Base-by-base conservation (phyloP, 2,888 invertebrate species). In the Drosophila villosipedis region DNA sequence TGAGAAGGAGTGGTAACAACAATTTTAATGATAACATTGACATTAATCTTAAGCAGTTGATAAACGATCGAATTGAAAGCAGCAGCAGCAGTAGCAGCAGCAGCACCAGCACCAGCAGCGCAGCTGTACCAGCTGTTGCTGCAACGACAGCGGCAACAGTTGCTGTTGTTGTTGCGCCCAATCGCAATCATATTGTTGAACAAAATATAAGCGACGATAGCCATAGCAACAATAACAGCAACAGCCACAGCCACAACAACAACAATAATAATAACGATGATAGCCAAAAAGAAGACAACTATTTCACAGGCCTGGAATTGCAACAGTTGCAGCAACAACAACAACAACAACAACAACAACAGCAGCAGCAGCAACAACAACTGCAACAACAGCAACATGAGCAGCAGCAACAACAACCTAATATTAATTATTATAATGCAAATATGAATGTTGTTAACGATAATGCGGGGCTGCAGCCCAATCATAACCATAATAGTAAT, bases 1-100 rank as follows among this genome's bases (percentile, higher is more conserved):
- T 55, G 49, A 58, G 50, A 22, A 12, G 59, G 39, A 53, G 39
- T 50, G 61, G 52, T 53, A 52, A 67, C 61, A 72, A 33, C 47
- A 61, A 33, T 60, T 79, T 83, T 73, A 81, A 89, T 82, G 82
- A 82, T 65, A 80, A 75, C 84, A 88, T 90, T 91, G 91, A 91
- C 91, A 92, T 90, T 91, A 91, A 90, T 90, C 83, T 91, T 90
- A 91, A 92, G 88, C 77, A 89, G 78, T 78, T 90, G 77, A 68
- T 55, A 82, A 82, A 76, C 75, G 89, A 88, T 86, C 90, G 88
- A 88, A 90, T 90, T 86, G 82, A 85, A 64, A 58, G 61, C 52
- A 74, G 58, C 57, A 59, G 43, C 41, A 66, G 58, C 3, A 16
- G 31, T 41, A 52, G 31, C 60, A 52, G 30, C 6, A 30, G 30